Evolutionary conservation across 2,113 vertebrate genomes (phyloP).

Genomic region (Phalacrocorax aristotelis): DNA sequence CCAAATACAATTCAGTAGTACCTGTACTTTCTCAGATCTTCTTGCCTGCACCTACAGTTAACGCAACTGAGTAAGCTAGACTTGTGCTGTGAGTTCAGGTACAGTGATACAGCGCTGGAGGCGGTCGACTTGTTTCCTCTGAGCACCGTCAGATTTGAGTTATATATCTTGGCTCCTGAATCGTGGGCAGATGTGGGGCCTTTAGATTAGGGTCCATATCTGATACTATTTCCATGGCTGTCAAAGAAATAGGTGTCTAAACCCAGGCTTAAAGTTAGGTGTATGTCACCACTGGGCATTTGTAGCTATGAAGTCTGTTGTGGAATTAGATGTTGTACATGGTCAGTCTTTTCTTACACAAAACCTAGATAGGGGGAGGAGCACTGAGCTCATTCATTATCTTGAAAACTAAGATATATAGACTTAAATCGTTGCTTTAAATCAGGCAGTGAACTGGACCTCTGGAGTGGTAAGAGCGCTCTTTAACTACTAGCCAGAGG

Average conservation of each 20-base stretch:
- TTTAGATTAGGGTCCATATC: neutral
- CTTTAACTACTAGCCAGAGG: neutral
- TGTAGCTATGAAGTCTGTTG: neutral
- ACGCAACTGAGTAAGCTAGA: neutral
- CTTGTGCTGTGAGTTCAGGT: accelerated
- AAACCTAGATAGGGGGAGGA: neutral
- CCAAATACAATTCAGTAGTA: neutral
- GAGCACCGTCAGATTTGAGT: neutral
- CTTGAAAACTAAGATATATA: neutral
- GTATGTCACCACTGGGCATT: neutral
- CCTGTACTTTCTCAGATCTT: neutral
- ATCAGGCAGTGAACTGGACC: neutral
- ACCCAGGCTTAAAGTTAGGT: neutral
- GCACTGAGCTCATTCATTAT: neutral
- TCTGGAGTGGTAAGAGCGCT: neutral
- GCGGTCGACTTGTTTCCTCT: neutral
- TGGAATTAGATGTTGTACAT: neutral
- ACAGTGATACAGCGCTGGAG: neutral
- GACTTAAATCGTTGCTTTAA: neutral
- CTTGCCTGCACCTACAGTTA: neutral
- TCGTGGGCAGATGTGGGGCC: too few relatives aligned
- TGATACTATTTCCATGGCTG: neutral
- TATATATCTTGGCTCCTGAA: neutral
- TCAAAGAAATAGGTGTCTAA: neutral
- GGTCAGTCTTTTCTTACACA: neutral